phyloP scores from a whole-genome alignment of 1,140 invertebrate species.

The Bemisia tabaci region DNA sequence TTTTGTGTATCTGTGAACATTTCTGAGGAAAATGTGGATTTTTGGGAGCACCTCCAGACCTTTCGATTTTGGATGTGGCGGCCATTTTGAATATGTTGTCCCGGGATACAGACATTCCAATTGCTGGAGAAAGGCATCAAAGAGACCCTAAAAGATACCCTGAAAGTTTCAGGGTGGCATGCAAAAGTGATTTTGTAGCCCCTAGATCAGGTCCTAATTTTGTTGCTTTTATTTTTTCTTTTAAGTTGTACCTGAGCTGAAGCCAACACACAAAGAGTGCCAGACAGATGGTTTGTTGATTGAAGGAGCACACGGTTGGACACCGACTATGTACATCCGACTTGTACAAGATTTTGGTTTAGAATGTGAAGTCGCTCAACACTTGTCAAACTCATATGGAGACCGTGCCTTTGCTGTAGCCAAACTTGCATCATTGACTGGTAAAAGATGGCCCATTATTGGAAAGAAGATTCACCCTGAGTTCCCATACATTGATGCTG shows the following conservation, averaged over 20 bases:
- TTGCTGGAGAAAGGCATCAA: too few species aligned
- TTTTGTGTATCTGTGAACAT: too few species aligned
- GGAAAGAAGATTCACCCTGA: constrained; percentile 92
- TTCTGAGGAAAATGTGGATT: too few species aligned
- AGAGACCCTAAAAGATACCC: too few species aligned
- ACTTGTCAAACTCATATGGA: constrained; percentile 92
- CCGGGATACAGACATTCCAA: too few species aligned
- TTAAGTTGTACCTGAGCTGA: constrained; percentile 48
- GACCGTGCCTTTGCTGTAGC: constrained; percentile 95
- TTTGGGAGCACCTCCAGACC: too few species aligned
- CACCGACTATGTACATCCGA: constrained; percentile 94
- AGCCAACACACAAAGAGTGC: constrained; percentile 48
- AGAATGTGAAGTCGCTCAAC: constrained; percentile 86
- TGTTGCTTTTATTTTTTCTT: constrained; percentile 8
- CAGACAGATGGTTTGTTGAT: constrained; percentile 81
- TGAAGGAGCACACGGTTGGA: constrained; percentile 93
- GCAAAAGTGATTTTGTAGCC: too few species aligned
- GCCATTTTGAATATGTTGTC: too few species aligned
- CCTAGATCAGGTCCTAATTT: not conserved
- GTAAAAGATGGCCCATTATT: constrained; percentile 92
- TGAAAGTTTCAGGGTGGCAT: too few species aligned
- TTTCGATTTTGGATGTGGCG: too few species aligned
- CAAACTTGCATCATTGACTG: constrained; percentile 88
- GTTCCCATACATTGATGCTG: constrained; percentile 97
- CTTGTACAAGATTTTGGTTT: constrained; percentile 86